phyloP scores from a whole-genome alignment of 2,888 invertebrate species.

The Plutella xylostella region DNA sequence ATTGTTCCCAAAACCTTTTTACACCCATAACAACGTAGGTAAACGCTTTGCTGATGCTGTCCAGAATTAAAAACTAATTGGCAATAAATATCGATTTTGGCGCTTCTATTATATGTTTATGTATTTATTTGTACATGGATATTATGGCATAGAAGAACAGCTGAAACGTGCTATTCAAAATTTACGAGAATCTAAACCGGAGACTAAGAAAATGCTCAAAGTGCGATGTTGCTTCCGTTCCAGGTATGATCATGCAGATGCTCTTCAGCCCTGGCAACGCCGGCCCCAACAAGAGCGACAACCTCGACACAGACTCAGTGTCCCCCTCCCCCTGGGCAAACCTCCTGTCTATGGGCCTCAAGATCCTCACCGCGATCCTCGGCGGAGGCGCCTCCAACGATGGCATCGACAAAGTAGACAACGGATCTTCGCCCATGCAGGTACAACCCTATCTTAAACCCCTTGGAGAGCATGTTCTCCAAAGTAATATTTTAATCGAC shows the following conservation, averaged over 20 bases:
- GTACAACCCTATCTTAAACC: slow-evolving; percentile 51
- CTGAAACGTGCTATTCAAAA: no score
- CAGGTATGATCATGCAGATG: slow-evolving; percentile 87
- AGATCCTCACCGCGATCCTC: slow-evolving; percentile 85
- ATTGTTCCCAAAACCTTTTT: not conserved
- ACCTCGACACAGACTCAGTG: slow-evolving; percentile 74
- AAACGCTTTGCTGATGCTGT: no score
- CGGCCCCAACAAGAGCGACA: slow-evolving; percentile 87
- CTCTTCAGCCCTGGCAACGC: slow-evolving; percentile 76
- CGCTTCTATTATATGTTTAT: no score
- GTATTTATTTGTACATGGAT: no score
- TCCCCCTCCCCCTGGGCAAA: slow-evolving; percentile 90
- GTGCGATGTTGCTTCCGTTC: not conserved
- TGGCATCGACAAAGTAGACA: slow-evolving; percentile 92
- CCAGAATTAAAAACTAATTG: no score
- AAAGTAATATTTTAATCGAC: no score
- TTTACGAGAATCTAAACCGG: no score
- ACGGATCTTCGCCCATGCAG: slow-evolving; percentile 90
- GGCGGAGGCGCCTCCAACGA: slow-evolving; percentile 83
- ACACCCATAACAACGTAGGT: no score
- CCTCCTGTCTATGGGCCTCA: slow-evolving; percentile 85
- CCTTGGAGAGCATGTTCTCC: no score
- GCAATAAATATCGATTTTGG: no score
- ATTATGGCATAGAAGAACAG: no score
- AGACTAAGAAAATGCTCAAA: not conserved